Evolutionary conservation across 1,140 invertebrate species (phyloP), one percentile per base, ranked within the genome.

Genomic region (Solenopsis fugax): DNA sequence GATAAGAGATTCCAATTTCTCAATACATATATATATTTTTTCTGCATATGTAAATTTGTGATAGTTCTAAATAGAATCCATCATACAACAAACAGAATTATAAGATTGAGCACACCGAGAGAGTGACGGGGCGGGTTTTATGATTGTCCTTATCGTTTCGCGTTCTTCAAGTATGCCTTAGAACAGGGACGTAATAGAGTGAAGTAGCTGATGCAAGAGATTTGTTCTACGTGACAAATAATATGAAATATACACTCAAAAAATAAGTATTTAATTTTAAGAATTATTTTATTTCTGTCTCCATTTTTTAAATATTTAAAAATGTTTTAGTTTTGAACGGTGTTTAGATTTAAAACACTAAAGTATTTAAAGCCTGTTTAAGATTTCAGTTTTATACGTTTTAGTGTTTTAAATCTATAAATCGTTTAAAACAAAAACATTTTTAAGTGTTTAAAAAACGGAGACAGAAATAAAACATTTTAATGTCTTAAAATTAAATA

Each of bases 91-190:
- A 52, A 80, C 13, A 18, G 48, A 84, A 60, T 75, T 41, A n/a
- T 13, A 60, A 12, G 24, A 73, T 60, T 37, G 24, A 73, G 62
- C 64, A 21, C 5, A 16, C 34, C 41, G 9, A 37, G 9, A 50
- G 3, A n/a, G 4, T 58, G 34, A 73, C 13, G 13, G 67, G 65
- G 67, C 41, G 67, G 69, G 69, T 75, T 60, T 75, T 84, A 84
- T 73, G 80, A 84, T 84, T 84, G 80, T 82, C 80, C 52, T 82
- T 80, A 29, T 80, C 54, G 75, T 52, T 34, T 84, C 16, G 18
- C 48, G 41, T 60, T 73, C n/a, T 73, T 41, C 18, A 37, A 75
- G 37, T 65, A 29, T 18, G 45, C 13, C 5, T 48, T 48, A n/a
- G 37, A 77, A 64, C 5, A 77, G 24, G 56, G 58, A 62, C 21